Conservation (phyloP, 2,113 vertebrate genomes). For the Atlantisia rogersi region DNA sequence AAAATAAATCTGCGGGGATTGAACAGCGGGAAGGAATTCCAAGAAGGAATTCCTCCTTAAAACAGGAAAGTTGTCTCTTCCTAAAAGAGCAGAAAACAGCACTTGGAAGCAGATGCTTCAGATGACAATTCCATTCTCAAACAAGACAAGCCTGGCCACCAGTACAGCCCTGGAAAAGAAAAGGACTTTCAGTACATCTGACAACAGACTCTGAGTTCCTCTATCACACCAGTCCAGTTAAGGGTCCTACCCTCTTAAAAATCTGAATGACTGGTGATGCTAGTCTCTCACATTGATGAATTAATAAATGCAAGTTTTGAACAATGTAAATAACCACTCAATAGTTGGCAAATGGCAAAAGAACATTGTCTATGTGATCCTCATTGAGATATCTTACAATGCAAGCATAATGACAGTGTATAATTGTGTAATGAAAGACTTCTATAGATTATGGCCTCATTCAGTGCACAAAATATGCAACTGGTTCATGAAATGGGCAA, state of each 20-base stretch:
- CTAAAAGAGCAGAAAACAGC: background rate
- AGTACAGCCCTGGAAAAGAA: background rate
- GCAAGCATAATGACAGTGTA: background rate
- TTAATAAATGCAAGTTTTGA: background rate
- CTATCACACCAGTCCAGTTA: background rate
- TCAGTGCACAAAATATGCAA: background rate
- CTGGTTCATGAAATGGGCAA: background rate
- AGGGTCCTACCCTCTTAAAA: background rate
- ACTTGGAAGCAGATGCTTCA: background rate
- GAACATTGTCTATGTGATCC: background rate
- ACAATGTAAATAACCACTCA: background rate
- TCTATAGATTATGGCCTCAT: background rate
- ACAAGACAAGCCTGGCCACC: background rate
- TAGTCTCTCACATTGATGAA: background rate
- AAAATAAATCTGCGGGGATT: background rate
- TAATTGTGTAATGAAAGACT: background rate
- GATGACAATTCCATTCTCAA: background rate
- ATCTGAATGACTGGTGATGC: background rate
- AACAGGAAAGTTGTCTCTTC: background rate
- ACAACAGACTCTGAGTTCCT: background rate
- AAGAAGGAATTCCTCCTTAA: background rate
- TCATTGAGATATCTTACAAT: accelerated
- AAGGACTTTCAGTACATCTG: background rate
- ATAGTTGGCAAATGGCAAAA: background rate
- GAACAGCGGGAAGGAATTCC: background rate